phyloP scores from a whole-genome alignment of 2,888 invertebrate genomes.

The Chaetogeoica ovagalla region DNA sequence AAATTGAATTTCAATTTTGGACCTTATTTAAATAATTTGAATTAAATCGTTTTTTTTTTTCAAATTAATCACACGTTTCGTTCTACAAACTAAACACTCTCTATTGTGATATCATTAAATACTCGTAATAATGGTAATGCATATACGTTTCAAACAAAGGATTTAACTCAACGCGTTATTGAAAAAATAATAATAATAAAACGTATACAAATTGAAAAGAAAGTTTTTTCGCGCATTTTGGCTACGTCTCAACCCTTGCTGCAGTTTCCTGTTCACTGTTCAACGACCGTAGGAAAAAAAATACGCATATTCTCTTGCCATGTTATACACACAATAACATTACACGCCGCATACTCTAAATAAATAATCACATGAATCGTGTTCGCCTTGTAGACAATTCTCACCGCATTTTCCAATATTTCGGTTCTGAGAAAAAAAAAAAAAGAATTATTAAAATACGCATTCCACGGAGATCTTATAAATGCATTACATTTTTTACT shows the following conservation, averaged over 20 bases:
- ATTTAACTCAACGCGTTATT: neutral
- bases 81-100: too few species aligned
- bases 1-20: neutral
- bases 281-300: constrained; percentile 43
- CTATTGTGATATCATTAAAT: neutral
- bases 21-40: too few species aligned
- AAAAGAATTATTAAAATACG: too few species aligned
- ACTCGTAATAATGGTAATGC: neutral
- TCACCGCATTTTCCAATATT: neutral
- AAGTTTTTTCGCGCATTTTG: constrained; percentile 36
- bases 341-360: constrained; percentile 8
- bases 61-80: too few species aligned
- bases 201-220: constrained; percentile 13
- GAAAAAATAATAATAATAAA: neutral
- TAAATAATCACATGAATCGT: constrained; percentile 33
- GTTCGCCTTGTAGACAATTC: neutral
- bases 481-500: too few species aligned
- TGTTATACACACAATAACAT: constrained; percentile 23
- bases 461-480: too few species aligned
- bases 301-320: constrained; percentile 33
- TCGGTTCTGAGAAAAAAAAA: constrained; percentile 1
- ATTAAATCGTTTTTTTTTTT: too few species aligned
- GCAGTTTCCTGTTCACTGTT: constrained; percentile 27
- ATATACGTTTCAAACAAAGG: neutral
- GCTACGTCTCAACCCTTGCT: constrained; percentile 21